Conservation (phyloP, 2,888 invertebrate species). For the Allolobophora icterica region DNA sequence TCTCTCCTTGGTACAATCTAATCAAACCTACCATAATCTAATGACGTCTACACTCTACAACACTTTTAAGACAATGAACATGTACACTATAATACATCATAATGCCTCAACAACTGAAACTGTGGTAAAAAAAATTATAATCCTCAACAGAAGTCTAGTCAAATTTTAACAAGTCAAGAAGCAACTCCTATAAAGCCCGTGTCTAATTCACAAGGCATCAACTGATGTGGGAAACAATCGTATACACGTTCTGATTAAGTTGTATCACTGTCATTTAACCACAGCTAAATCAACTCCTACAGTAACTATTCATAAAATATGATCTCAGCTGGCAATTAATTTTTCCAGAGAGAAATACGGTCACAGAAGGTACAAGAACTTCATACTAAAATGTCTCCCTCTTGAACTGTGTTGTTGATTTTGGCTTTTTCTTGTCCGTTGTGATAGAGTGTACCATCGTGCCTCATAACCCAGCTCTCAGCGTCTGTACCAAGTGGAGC, state of each 20-base stretch:
- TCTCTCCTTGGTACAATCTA: not conserved
- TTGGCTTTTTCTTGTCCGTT: constrained; percentile 81
- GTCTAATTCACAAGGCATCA: too few species aligned
- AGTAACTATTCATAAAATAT: not conserved
- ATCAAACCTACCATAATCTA: not conserved
- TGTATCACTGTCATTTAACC: not conserved
- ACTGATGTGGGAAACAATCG: not conserved
- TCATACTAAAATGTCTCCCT: constrained; percentile 86
- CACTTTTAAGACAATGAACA: not conserved
- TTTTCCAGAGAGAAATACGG: not conserved
- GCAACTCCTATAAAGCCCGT: too few species aligned
- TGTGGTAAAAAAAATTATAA: not conserved
- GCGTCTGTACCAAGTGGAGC: constrained; percentile 86
- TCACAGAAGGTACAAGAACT: not conserved
- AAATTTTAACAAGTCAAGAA: not conserved
- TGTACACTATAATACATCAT: not conserved
- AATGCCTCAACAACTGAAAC: not conserved
- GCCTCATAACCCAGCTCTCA: constrained; percentile 89
- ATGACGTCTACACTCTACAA: not conserved
- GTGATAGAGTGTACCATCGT: constrained; percentile 85
- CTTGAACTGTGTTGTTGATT: constrained; percentile 74
- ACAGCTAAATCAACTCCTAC: not conserved
- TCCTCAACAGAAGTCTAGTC: not conserved
- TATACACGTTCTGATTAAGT: not conserved
- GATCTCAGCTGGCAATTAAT: not conserved